A percentile compares a stretch with the other conserved stretches of the same genome.
Conservation (phyloP, 2,888 invertebrate genomes). For the Trissonchulus sp. region DNA sequence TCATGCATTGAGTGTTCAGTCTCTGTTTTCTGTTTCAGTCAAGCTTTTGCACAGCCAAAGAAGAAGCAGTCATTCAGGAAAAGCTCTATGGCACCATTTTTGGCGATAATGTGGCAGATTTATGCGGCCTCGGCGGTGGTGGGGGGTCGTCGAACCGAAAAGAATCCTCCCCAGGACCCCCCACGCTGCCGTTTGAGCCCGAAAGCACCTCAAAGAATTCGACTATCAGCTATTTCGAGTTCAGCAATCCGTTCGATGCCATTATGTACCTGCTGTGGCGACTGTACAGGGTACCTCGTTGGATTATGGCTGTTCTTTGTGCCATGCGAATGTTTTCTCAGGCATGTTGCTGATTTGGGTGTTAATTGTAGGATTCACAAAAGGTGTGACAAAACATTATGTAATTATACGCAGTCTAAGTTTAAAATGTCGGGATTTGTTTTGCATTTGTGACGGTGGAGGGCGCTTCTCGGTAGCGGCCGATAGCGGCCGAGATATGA, state of each 20-base stretch:
- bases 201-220: not conserved
- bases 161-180: not conserved
- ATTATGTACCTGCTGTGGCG: constrained; percentile 10
- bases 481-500: no score
- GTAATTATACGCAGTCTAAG: no score
- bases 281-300: constrained; percentile 50
- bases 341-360: no score
- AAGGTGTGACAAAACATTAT: no score
- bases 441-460: no score
- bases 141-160: not conserved
- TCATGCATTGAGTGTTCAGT: no score
- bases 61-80: not conserved
- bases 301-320: constrained; percentile 50
- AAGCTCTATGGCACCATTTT: constrained; percentile 9
- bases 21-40: not conserved
- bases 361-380: no score
- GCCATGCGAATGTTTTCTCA: constrained; percentile 50
- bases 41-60: not conserved
- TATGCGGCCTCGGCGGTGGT: no score
- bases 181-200: not conserved
- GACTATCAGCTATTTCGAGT: not conserved
- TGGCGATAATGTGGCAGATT: not conserved
- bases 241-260: constrained; percentile 20
- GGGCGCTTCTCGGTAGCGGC: no score
- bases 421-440: no score